Percentiles rank a stretch among this genome's conserved stretches.
These are phyloP conservation scores for Xestobium rufovillosum DNA, from an alignment of 2,888 invertebrate species.

Conservation along the genomic window DNA sequence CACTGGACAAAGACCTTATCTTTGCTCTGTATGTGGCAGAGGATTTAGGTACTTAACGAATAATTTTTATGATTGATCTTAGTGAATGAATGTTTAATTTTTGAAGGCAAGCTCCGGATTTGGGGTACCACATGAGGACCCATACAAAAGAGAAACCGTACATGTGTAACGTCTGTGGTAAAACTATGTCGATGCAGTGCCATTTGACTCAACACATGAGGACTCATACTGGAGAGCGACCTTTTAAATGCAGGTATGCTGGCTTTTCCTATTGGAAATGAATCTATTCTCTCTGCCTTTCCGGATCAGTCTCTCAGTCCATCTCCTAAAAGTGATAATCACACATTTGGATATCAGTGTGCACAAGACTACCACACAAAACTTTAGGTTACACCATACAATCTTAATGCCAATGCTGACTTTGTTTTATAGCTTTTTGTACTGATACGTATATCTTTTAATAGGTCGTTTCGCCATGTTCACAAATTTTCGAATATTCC, in stretches of 20 bases:
- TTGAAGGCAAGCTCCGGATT: conserved; percentile 27
- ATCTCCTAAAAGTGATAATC: too few species aligned
- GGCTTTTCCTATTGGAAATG: not conserved
- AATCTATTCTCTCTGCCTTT: not conserved
- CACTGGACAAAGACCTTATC: conserved; percentile 34
- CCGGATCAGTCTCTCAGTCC: too few species aligned
- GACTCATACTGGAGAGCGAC: conserved; percentile 28
- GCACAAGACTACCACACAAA: too few species aligned
- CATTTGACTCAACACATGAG: conserved; percentile 34
- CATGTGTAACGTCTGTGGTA: conserved; percentile 38
- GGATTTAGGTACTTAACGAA: conserved; percentile 26
- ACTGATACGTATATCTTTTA: too few species aligned
- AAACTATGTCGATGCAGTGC: conserved; percentile 36
- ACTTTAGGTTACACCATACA: too few species aligned
- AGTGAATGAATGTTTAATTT: conserved; percentile 20
- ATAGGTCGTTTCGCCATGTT: too few species aligned
- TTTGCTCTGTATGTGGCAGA: conserved; percentile 32
- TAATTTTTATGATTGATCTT: conserved; percentile 20
- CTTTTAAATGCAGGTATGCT: conserved; percentile 25
- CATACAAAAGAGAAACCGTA: conserved; percentile 38
- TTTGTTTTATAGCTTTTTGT: too few species aligned
- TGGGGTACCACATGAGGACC: conserved; percentile 37
- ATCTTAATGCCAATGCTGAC: too few species aligned
- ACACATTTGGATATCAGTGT: too few species aligned
- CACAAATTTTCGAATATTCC: too few species aligned